Evolutionary conservation across 2,888 invertebrate genomes (phyloP).

Genomic region (Nemoura dubitans): DNA sequence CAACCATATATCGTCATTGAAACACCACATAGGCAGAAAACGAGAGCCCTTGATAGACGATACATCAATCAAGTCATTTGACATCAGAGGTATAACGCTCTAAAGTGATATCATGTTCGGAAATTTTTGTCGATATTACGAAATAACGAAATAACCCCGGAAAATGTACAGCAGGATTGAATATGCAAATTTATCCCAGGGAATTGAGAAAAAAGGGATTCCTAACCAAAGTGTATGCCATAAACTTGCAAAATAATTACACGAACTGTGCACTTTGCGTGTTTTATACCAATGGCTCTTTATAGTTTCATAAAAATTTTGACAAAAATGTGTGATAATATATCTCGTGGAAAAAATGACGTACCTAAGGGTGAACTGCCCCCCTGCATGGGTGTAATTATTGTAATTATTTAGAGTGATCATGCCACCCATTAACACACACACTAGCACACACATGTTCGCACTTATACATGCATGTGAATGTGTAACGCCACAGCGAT

Average conservation of each 20-base stretch:
- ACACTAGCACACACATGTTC: background rate
- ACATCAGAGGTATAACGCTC: background rate
- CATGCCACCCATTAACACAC: constrained; percentile 19
- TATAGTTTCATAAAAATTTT: background rate
- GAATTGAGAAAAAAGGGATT: background rate
- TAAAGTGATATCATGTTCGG: background rate
- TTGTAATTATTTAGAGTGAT: constrained; percentile 31
- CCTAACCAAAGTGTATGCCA: background rate
- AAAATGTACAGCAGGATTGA: background rate
- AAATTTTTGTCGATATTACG: background rate
- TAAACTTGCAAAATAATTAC: background rate
- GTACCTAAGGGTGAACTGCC: background rate
- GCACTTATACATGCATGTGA: constrained; percentile 4
- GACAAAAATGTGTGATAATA: background rate
- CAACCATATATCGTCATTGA: background rate
- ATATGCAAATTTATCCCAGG: background rate
- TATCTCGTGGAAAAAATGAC: background rate
- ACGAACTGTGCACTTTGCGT: background rate
- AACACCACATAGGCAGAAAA: background rate
- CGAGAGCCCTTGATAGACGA: background rate
- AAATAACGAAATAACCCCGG: background rate
- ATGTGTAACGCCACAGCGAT: background rate
- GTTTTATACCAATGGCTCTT: background rate
- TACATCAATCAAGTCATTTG: constrained; percentile 12
- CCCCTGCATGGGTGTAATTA: background rate